These are phyloP conservation scores for Theropithecus gelada DNA, from an alignment of 2,113 vertebrate genomes.

Conservation along the genomic window DNA sequence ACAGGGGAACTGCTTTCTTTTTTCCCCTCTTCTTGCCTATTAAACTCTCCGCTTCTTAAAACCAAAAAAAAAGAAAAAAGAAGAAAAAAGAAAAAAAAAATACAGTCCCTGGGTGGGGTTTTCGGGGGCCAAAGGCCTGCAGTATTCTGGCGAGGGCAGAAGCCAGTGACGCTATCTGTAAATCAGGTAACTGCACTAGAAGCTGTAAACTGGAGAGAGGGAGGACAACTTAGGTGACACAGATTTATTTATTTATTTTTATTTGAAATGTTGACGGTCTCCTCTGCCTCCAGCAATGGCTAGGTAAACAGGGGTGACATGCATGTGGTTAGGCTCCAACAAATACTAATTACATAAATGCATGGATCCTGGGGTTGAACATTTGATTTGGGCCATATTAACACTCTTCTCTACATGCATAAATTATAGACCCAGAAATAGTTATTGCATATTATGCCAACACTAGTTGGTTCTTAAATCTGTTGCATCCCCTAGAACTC, in stretches of 20 bases:
- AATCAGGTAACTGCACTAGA: neutral
- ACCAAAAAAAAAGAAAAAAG: too few relatives aligned
- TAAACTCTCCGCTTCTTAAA: too few relatives aligned
- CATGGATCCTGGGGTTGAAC: neutral
- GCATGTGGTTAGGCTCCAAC: neutral
- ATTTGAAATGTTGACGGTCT: neutral
- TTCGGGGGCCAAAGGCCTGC: neutral
- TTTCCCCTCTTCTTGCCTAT: too few relatives aligned
- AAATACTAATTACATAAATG: neutral
- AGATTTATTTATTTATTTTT: neutral
- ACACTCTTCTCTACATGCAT: neutral
- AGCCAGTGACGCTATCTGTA: neutral
- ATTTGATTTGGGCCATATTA: neutral
- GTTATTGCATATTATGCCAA: neutral
- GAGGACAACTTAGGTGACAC: neutral
- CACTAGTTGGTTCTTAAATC: neutral
- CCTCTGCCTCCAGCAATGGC: neutral
- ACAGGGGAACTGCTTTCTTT: too few relatives aligned
- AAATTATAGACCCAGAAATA: neutral
- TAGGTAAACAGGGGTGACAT: neutral
- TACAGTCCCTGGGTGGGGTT: rapidly evolving
- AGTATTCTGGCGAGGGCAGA: rapidly evolving
- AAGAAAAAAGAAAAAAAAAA: neutral
- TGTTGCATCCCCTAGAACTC: neutral
- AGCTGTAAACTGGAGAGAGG: neutral